Percentiles rank a stretch among this genome's conserved stretches.
These are phyloP conservation scores for Sandelia bainsii DNA, from an alignment of 2,797 vertebrate genomes.

Conservation along the genomic window DNA sequence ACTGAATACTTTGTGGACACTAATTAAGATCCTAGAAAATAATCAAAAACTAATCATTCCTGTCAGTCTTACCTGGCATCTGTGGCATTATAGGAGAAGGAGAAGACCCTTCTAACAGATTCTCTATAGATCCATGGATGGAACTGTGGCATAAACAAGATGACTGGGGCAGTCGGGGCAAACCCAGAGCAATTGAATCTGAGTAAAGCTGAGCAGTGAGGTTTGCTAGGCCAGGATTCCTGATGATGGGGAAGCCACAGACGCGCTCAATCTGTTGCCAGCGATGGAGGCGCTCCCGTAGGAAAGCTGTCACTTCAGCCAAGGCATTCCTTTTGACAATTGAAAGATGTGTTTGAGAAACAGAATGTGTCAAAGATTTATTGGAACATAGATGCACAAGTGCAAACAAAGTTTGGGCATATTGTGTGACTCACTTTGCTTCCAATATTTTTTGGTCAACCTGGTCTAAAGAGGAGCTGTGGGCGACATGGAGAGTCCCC, in stretches of 20 bases:
- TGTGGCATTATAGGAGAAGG: constrained; percentile 89
- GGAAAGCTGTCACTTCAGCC: constrained; percentile 93
- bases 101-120: constrained; percentile 92
- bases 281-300: constrained; percentile 95
- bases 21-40: background rate
- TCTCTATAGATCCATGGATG: constrained; percentile 85
- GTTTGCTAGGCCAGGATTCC: constrained; percentile 92
- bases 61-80: constrained; percentile 79
- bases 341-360: constrained; percentile 10
- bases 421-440: constrained; percentile 92
- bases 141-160: constrained; percentile 84
- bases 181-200: constrained; percentile 89
- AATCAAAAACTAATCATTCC: background rate
- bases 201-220: constrained; percentile 94
- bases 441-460: constrained; percentile 98
- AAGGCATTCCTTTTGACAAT: constrained; percentile 88
- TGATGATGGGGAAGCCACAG: constrained; percentile 93
- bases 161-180: constrained; percentile 88
- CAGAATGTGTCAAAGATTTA: constrained; percentile 4
- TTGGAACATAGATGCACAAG: background rate
- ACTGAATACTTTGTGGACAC: background rate
- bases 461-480: constrained; percentile 96
- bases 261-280: constrained; percentile 98
- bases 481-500: constrained; percentile 96
- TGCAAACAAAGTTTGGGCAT: background rate